Conservation (phyloP, 2,888 invertebrate genomes). For the Eristalinus sepulchralis region DNA sequence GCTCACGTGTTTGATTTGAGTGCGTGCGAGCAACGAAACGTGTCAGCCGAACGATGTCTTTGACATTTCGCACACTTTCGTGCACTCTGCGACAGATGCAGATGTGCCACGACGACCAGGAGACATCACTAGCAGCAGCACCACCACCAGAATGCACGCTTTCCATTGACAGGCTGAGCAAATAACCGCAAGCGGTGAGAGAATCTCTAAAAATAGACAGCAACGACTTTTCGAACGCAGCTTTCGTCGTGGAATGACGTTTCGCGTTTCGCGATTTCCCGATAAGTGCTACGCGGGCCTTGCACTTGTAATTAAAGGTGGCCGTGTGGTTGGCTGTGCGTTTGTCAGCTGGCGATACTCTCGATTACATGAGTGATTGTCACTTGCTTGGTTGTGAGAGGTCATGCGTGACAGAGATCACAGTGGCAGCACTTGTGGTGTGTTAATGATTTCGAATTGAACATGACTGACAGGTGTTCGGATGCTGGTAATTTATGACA, state of each 20-base stretch:
- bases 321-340: constrained; percentile 14
- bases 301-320: constrained; percentile 24
- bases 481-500: background rate
- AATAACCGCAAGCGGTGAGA: constrained; percentile 35
- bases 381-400: constrained; percentile 10
- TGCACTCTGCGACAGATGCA: background rate
- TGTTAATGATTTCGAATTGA: constrained; percentile 2
- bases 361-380: constrained; percentile 27
- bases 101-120: background rate
- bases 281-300: constrained; percentile 12
- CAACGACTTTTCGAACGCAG: background rate
- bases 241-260: constrained; percentile 2
- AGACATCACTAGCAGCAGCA: constrained; percentile 8
- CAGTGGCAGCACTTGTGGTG: background rate
- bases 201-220: constrained; percentile 50
- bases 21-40: background rate
- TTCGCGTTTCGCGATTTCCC: background rate
- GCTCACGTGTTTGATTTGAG: background rate
- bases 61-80: background rate
- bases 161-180: constrained; percentile 10
- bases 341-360: background rate
- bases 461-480: background rate
- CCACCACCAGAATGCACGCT: constrained; percentile 5
- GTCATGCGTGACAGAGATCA: background rate
- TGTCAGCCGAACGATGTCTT: background rate